These are phyloP conservation scores for Penelope pileata DNA, from an alignment of 2,113 vertebrate species.

Conservation along the genomic window DNA sequence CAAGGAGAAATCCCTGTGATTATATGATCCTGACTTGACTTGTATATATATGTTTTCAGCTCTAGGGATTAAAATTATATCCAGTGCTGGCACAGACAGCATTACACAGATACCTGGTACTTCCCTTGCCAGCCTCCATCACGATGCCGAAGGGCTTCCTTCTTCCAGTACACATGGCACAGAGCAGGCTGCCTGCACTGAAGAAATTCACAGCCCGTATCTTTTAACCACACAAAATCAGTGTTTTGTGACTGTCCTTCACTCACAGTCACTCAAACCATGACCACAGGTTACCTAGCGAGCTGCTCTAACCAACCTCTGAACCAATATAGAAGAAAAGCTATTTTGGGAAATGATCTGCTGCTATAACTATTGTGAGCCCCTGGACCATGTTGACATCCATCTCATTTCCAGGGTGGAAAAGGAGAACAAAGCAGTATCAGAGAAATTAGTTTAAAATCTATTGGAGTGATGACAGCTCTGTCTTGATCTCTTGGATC, in stretches of 20 bases:
- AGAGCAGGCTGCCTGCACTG: neutral
- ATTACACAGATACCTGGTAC: neutral
- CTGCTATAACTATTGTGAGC: neutral
- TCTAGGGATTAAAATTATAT: neutral
- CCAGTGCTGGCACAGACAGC: accelerated
- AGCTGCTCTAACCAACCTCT: neutral
- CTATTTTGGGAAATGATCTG: neutral
- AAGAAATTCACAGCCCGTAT: neutral
- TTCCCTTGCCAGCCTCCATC: neutral
- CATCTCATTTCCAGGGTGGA: neutral
- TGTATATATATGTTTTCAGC: neutral
- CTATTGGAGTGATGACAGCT: neutral
- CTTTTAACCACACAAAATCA: neutral
- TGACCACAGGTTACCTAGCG: neutral
- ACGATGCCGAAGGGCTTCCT: accelerated
- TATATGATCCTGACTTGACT: neutral
- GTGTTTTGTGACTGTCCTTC: neutral
- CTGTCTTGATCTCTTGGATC: neutral
- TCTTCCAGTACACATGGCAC: neutral
- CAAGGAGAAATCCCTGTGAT: neutral
- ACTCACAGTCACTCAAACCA: neutral
- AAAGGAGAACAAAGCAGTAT: neutral
- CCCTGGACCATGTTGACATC: neutral
- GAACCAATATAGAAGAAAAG: neutral
- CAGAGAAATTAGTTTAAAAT: neutral